phyloP scores from a whole-genome alignment of 1,140 invertebrate genomes.

The Cydia pomonella region DNA sequence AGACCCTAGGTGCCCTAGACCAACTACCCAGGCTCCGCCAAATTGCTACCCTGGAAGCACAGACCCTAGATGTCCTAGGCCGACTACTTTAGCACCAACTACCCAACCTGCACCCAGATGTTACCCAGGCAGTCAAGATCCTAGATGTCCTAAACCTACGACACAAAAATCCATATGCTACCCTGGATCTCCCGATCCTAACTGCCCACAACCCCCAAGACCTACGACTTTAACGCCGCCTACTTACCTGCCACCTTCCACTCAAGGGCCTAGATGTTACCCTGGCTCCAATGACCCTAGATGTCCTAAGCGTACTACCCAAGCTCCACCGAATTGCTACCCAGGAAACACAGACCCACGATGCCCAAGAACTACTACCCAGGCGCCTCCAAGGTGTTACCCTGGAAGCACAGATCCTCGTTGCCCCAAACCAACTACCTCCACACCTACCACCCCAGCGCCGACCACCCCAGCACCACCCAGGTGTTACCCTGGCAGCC shows the following conservation, averaged over 20 bases:
- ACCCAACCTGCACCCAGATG: slow-evolving; percentile 49
- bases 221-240: slow-evolving; percentile 44
- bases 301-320: slow-evolving; percentile 57
- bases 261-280: slow-evolving; percentile 42
- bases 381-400: no score
- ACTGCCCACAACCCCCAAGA: slow-evolving; percentile 51
- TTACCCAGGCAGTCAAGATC: slow-evolving; percentile 66
- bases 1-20: slow-evolving; percentile 68
- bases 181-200: slow-evolving; percentile 64
- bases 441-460: not conserved
- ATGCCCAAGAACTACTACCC: no score
- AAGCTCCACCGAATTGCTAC: no score
- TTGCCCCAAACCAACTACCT: no score
- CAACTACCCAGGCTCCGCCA: slow-evolving; percentile 51
- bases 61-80: slow-evolving; percentile 73
- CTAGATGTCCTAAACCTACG: slow-evolving; percentile 65
- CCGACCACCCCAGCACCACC: slow-evolving; percentile 36
- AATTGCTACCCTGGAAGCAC: no score
- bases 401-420: no score
- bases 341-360: no score
- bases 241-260: slow-evolving; percentile 37
- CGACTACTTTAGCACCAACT: slow-evolving; percentile 43
- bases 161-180: slow-evolving; percentile 54
- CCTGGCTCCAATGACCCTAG: slow-evolving; percentile 60
- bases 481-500: slow-evolving; percentile 54